Base-by-base conservation (phyloP, 2,888 invertebrate genomes). In the Achlya flavicornis region DNA sequence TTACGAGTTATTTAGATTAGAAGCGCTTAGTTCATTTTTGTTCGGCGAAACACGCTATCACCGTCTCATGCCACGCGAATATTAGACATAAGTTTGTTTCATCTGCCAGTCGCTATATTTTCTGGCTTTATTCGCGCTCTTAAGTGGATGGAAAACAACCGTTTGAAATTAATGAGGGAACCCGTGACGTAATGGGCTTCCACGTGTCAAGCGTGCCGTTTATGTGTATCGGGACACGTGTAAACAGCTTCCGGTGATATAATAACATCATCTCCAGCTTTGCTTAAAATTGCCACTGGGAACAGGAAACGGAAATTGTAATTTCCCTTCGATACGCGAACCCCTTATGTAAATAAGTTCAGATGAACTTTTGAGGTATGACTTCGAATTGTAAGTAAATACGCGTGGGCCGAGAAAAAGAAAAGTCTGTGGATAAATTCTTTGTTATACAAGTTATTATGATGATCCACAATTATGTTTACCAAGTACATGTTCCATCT, bases 311-410 rank as follows among this genome's bases (percentile, higher is more conserved):
- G 48, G 48, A 48, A 48, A 48, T 16, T 48, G 2, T 48, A 48
- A 16, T 48, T 3, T 14, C 4, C 48, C 16, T 7, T 7, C 10
- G 8, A 16, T n/a, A 48, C 48, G 16, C 6, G 16, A 48, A 48
- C n/a, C 48, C 48, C 48, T 48, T 48, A 48, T 48, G 48, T 48
- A 16, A 48, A 48, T 48, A 48, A 48, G 48, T 16, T 14, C n/a
- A 48, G 7, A 16, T 16, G n/a, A 26, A 57, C 48, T 48, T 46
- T 48, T 48, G 48, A 38, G 43, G 14, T 43, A 43, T 16, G 48
- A 48, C 16, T 48, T 48, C 48, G n/a, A 16, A 6, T 48, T 48
- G 48, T 48, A 16, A 48, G n/a, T n/a, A n/a, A 3, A 7, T 14
- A 12, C 14, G 43, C 43, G 43, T 6, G 4, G 43, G 43, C 48